phyloP scores from a whole-genome alignment of 2,113 vertebrate species.

The Hydrolagus affinis region DNA sequence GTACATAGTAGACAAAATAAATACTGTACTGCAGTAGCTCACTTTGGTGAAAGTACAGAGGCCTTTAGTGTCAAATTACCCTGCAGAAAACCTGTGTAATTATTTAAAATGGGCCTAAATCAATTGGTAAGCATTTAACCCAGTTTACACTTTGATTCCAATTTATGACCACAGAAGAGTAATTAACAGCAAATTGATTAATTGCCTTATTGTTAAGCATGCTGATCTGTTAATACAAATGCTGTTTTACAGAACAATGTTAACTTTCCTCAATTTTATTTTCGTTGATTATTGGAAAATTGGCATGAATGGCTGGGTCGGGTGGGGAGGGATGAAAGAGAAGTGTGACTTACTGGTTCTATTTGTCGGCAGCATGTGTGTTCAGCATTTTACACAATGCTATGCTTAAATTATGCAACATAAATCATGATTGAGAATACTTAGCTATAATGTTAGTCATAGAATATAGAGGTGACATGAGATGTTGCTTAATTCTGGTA shows the following conservation, averaged over 20 bases:
- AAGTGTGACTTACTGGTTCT: neutral
- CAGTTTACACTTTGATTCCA: neutral
- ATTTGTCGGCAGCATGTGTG: neutral
- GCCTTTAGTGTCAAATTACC: neutral
- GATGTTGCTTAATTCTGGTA: neutral
- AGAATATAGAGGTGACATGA: neutral
- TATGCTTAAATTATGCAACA: neutral
- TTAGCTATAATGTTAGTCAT: neutral
- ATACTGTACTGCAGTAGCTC: neutral
- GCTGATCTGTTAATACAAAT: neutral
- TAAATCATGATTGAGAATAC: neutral
- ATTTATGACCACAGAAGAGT: neutral
- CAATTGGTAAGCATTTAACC: neutral
- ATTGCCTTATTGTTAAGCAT: neutral
- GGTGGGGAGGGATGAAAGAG: neutral
- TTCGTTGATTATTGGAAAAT: slow-evolving; percentile 5
- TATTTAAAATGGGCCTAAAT: neutral
- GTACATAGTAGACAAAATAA: neutral
- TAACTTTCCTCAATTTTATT: neutral
- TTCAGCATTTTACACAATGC: neutral
- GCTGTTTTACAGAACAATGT: neutral
- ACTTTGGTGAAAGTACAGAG: neutral
- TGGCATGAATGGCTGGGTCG: neutral
- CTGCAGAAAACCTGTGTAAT: neutral
- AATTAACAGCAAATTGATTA: neutral